These are phyloP conservation scores for Hybos culiciformis DNA, from an alignment of 2,888 invertebrate species.

Conservation along the genomic window DNA sequence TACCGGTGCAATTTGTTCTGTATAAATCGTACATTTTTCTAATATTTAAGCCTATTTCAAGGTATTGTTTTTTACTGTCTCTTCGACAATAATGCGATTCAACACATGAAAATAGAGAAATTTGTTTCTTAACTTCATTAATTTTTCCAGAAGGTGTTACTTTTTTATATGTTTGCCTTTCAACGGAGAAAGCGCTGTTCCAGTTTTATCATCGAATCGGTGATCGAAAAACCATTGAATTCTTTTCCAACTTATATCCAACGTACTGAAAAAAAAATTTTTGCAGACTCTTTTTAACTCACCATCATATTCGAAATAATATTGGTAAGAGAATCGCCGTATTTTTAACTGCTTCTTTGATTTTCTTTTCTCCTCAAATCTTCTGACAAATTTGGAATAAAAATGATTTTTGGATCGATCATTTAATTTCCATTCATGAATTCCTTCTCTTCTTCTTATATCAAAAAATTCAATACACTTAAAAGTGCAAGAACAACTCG, in stretches of 20 bases:
- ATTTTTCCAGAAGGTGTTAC: constrained; percentile 9
- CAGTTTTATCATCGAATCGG: constrained; percentile 5
- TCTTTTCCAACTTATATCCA: constrained; percentile 7
- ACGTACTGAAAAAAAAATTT: constrained; percentile 6
- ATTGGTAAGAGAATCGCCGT: constrained; percentile 5
- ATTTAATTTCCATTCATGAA: constrained; percentile 5
- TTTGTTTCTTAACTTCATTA: constrained; percentile 11
- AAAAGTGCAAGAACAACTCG: constrained; percentile 7
- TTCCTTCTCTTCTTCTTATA: constrained; percentile 2
- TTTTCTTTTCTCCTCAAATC: constrained; percentile 4
- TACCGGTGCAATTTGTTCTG: too few relatives aligned
- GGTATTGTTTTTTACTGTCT: constrained; percentile 7
- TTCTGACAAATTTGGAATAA: constrained; percentile 8
- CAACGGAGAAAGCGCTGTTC: constrained; percentile 4
- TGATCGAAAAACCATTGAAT: constrained; percentile 8
- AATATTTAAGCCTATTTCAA: too few relatives aligned
- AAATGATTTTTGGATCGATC: constrained; percentile 5
- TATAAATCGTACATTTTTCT: too few relatives aligned
- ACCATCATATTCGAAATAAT: constrained; percentile 8
- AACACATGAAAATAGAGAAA: constrained; percentile 12
- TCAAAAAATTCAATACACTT: constrained; percentile 6
- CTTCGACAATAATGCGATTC: constrained; percentile 12
- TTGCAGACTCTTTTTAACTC: constrained; percentile 6
- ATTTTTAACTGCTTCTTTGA: constrained; percentile 6
- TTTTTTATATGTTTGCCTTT: constrained; percentile 8